Evolutionary conservation across 2,888 invertebrate genomes (phyloP).

Genomic region (Cephonodes hylas): DNA sequence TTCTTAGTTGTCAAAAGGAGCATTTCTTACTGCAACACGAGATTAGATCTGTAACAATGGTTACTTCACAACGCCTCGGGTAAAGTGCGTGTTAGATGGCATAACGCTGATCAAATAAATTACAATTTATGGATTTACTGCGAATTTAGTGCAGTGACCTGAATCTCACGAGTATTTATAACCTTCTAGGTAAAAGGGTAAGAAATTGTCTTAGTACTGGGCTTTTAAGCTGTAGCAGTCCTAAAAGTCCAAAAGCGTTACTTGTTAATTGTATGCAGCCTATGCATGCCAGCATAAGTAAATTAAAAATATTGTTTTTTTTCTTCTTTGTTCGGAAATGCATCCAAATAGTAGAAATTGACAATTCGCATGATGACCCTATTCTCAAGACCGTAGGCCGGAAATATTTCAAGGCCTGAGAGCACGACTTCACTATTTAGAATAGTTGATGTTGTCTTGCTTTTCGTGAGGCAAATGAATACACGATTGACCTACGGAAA

Average conservation of each 20-base stretch:
- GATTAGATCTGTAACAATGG: background rate
- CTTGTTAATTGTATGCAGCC: too few species aligned
- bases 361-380: background rate
- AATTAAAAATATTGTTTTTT: too few species aligned
- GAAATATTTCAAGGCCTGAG: background rate
- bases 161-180: conserved; percentile 11
- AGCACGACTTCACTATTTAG: background rate
- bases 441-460: background rate
- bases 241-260: too few species aligned
- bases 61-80: background rate
- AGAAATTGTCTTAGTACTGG: background rate
- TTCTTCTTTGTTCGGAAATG: background rate
- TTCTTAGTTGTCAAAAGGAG: background rate
- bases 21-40: background rate
- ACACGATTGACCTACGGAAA: background rate
- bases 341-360: background rate
- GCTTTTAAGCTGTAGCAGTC: too few species aligned
- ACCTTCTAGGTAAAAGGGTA: background rate
- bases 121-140: background rate
- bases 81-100: background rate
- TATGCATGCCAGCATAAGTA: too few species aligned
- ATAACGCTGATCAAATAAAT: background rate
- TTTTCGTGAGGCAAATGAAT: background rate
- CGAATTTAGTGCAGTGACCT: background rate
- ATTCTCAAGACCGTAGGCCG: background rate